These are phyloP conservation scores for Corythornis vintsioides DNA, from an alignment of 2,113 vertebrate species.

Conservation along the genomic window DNA sequence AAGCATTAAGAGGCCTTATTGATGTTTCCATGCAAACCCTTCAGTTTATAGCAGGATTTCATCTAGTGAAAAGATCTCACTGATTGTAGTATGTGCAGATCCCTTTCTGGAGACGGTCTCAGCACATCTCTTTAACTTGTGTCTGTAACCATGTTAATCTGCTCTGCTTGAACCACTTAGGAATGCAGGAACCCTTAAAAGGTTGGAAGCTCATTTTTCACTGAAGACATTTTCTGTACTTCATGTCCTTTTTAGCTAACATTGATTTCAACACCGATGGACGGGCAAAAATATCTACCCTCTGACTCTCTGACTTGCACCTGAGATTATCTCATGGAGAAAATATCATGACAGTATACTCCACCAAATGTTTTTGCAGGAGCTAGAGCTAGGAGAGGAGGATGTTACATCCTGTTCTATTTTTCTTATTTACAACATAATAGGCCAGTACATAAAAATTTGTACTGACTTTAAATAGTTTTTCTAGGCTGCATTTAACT, in stretches of 20 bases:
- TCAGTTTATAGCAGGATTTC: background rate
- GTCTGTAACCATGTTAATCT: background rate
- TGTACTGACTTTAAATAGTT: background rate
- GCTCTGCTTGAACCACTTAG: background rate
- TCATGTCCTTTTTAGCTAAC: background rate
- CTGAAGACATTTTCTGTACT: background rate
- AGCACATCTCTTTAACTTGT: background rate
- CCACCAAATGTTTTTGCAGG: background rate
- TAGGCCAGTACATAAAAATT: background rate
- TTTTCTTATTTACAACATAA: background rate
- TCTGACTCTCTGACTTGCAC: background rate
- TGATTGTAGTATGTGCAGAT: background rate
- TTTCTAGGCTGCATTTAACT: background rate
- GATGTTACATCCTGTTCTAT: background rate
- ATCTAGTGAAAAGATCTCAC: background rate
- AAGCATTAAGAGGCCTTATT: background rate
- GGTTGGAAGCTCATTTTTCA: background rate
- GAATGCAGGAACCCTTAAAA: background rate
- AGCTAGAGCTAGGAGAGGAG: background rate
- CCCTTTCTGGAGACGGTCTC: background rate
- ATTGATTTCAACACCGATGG: background rate
- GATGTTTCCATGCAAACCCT: background rate
- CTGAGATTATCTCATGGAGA: background rate
- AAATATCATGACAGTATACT: background rate
- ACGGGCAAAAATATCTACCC: background rate